A percentile compares a stretch with the other conserved stretches of the same genome.
Conservation (phyloP, 1,140 invertebrate species). For the Ceratina japonica region DNA sequence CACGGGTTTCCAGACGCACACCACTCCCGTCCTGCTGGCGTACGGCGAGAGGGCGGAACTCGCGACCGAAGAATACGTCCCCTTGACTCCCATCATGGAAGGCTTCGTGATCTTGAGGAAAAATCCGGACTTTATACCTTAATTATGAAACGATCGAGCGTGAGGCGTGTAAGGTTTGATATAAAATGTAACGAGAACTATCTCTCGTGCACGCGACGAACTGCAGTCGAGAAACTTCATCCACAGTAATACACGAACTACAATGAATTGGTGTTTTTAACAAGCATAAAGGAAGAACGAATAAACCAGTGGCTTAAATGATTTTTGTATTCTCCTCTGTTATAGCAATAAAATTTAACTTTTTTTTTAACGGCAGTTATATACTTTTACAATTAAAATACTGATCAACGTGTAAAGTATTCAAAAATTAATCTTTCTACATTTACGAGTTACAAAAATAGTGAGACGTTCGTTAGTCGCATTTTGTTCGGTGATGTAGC, state of each 20-base stretch:
- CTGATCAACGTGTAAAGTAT: conserved; percentile 53
- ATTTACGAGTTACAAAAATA: conserved; percentile 32
- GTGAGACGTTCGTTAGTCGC: conserved; percentile 14
- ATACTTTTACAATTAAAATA: conserved; percentile 57
- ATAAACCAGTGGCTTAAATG: conserved; percentile 16
- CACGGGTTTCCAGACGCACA: conserved; percentile 99
- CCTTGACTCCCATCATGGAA: conserved; percentile 98
- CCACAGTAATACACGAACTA: conserved; percentile 6
- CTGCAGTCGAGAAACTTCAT: conserved; percentile 14
- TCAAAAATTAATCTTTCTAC: conserved; percentile 26
- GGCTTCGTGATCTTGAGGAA: conserved; percentile 99
- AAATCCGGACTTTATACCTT: conserved; percentile 86
- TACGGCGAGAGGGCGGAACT: conserved; percentile 98
- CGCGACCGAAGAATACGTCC: conserved; percentile 98
- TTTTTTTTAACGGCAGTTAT: conserved; percentile 35
- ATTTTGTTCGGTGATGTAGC: not conserved
- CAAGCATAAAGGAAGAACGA: not conserved
- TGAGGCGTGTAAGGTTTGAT: conserved; percentile 36
- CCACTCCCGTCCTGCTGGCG: conserved; percentile 97
- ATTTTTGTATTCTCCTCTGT: conserved; percentile 23
- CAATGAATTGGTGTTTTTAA: conserved; percentile 2
- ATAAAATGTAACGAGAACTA: conserved; percentile 44
- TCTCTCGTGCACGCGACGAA: conserved; percentile 13
- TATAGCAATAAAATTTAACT: conserved; percentile 37
- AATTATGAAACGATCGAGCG: conserved; percentile 43